Evolutionary conservation across 2,888 invertebrate genomes (phyloP), one percentile per base, ranked within the genome.

Genomic region (Melanchra persicariae): DNA sequence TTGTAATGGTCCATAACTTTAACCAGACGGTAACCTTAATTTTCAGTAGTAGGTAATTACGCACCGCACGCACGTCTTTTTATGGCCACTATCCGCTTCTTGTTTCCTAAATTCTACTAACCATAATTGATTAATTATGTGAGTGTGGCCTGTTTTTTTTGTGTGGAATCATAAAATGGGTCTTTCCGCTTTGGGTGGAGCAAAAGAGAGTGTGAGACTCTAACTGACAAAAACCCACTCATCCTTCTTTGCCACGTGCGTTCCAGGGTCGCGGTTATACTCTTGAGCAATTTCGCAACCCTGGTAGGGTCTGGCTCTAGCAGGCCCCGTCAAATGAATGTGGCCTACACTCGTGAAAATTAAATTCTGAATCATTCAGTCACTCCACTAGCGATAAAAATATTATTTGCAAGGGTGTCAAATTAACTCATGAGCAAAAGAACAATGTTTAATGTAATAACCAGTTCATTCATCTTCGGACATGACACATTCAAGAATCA

Each of bases 1-100:
- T n/a, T 12, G 0, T 51, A 51, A 70, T 9, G 24, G 49, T 43
- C 9, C 40, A 9, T 43, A n/a, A 49, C 15, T 69, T 73, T 49
- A 62, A 70, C 15, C 19, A 64, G 43, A 15, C 7, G 8, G 17
- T n/a, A 22, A 64, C n/a, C 34, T 1, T 65, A 37, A 70, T 45
- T 52, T 34, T 74, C n/a, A 63, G 10, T n/a, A 34, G 5, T 26
- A 43, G 19, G 34, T 22, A 43, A 45, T 61, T 43, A 60, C 26
- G 17, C n/a, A 22, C 26, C 30, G 8, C 19, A 24, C 30, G 9
- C 24, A 24, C 30, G 6, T 49, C 8, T 9, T 10, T 30, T 74
- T 3, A 43, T n/a, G 10, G n/a, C 5, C 17, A 34, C 4, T 43
- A 17, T 22, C 24, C n/a, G 12, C 30, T 24, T 34, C 17, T 19